A percentile compares a stretch with the other conserved stretches of the same genome.
phyloP scores from a whole-genome alignment of 2,797 vertebrate genomes.

The Mergus octosetaceus region DNA sequence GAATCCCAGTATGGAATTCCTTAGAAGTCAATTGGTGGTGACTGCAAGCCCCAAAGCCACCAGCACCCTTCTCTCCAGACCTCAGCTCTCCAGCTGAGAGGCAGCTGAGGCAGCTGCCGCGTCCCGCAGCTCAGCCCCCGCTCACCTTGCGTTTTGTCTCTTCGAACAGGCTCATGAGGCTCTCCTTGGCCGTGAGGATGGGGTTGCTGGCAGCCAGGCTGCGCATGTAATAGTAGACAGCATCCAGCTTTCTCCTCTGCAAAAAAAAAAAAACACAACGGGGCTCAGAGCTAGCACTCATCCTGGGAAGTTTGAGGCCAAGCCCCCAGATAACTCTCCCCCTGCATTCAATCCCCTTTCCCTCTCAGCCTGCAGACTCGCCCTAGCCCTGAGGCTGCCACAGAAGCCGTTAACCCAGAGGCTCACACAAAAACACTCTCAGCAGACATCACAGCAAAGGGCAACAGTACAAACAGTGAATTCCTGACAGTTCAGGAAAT shows the following conservation, averaged over 20 bases:
- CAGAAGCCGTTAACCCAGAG: background rate
- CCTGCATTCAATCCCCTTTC: rapidly evolving
- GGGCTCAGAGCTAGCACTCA: constrained; percentile 6
- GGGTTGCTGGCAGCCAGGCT: constrained; percentile 98
- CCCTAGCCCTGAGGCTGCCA: background rate
- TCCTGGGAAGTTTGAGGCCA: background rate
- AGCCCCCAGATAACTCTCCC: rapidly evolving
- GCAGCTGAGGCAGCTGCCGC: background rate
- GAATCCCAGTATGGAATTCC: background rate
- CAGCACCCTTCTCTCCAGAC: background rate
- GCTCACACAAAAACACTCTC: background rate
- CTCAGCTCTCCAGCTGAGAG: background rate
- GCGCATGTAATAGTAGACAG: constrained; percentile 99
- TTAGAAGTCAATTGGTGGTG: background rate
- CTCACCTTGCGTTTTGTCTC: constrained; percentile 97
- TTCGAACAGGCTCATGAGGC: constrained; percentile 98
- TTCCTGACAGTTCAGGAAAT: background rate
- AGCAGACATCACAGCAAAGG: background rate
- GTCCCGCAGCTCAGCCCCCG: background rate
- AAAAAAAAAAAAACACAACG: background rate
- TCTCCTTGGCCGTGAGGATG: constrained; percentile 98
- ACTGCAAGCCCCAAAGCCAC: background rate
- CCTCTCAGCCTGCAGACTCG: background rate
- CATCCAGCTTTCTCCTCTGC: constrained; percentile 97
- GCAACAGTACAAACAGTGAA: background rate